A percentile compares a stretch with the other conserved stretches of the same genome.
These are phyloP conservation scores for Athene noctua DNA, from an alignment of 2,113 vertebrate genomes.

Conservation along the genomic window DNA sequence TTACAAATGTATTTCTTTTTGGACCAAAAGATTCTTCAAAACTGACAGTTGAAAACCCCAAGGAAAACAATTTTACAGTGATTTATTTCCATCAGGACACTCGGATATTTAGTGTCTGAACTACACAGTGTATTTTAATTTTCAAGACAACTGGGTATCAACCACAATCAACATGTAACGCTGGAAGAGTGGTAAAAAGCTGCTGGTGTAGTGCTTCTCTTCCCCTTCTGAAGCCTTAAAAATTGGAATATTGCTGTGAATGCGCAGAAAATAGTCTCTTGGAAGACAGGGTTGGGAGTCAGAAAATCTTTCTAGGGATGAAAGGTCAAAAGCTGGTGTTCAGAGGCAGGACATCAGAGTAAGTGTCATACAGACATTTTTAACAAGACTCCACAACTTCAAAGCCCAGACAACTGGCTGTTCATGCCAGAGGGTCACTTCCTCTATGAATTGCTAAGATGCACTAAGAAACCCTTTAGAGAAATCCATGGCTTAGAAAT, in stretches of 20 bases:
- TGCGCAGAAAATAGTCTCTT: neutral
- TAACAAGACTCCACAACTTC: slow-evolving; percentile 52
- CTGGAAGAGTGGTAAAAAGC: neutral
- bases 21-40: neutral
- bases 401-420: slow-evolving; percentile 57
- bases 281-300: neutral
- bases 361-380: neutral
- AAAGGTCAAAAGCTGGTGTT: slow-evolving; percentile 44
- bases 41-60: neutral
- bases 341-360: neutral
- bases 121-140: neutral
- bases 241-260: neutral
- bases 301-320: neutral
- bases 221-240: neutral
- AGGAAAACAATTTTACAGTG: neutral
- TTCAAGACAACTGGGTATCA: neutral
- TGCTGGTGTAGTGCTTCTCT: neutral
- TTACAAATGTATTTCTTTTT: neutral
- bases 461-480: slow-evolving; percentile 28
- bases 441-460: slow-evolving; percentile 52
- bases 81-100: neutral
- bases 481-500: neutral
- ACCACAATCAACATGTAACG: neutral
- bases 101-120: neutral
- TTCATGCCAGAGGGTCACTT: slow-evolving; percentile 57